Evolutionary conservation across 2,797 vertebrate genomes (phyloP).

Genomic region (Danio jaintianensis): DNA sequence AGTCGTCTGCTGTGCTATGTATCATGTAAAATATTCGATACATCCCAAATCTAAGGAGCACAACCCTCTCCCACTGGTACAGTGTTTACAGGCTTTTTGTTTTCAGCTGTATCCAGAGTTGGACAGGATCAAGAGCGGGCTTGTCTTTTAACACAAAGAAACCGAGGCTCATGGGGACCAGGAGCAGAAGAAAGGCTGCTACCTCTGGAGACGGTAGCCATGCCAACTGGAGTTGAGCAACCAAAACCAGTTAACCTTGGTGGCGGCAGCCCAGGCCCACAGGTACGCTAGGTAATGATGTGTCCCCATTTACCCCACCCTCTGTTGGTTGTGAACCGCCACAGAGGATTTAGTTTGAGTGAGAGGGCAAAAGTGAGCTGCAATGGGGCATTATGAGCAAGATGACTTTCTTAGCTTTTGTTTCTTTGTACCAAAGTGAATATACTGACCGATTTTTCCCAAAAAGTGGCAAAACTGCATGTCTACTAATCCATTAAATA

Average conservation of each 20-base stretch:
- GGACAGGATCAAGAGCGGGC: conserved; percentile 23
- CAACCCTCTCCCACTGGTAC: background rate
- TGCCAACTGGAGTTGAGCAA: conserved; percentile 74
- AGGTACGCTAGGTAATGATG: conserved; percentile 75
- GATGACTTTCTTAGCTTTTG: background rate
- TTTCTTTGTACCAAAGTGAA: background rate
- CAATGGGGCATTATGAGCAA: background rate
- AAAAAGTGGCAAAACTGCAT: background rate
- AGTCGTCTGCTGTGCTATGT: conserved; percentile 65
- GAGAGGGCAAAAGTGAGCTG: conserved; percentile 50
- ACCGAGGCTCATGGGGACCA: conserved; percentile 52
- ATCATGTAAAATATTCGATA: conserved; percentile 29
- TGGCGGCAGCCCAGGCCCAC: conserved; percentile 73
- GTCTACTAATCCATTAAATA: background rate
- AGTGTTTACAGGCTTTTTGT: conserved; percentile 26
- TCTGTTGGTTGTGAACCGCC: conserved; percentile 64
- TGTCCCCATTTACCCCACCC: conserved; percentile 58
- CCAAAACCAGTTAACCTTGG: conserved; percentile 76
- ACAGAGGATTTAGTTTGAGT: conserved; percentile 59
- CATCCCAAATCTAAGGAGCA: background rate
- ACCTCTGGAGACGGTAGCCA: conserved; percentile 74
- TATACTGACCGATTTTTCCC: background rate
- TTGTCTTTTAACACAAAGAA: conserved; percentile 68
- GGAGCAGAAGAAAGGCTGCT: conserved; percentile 59
- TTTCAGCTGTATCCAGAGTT: background rate